These are phyloP conservation scores for Tenthredo amoena DNA, from an alignment of 2,888 invertebrate species.

Conservation along the genomic window DNA sequence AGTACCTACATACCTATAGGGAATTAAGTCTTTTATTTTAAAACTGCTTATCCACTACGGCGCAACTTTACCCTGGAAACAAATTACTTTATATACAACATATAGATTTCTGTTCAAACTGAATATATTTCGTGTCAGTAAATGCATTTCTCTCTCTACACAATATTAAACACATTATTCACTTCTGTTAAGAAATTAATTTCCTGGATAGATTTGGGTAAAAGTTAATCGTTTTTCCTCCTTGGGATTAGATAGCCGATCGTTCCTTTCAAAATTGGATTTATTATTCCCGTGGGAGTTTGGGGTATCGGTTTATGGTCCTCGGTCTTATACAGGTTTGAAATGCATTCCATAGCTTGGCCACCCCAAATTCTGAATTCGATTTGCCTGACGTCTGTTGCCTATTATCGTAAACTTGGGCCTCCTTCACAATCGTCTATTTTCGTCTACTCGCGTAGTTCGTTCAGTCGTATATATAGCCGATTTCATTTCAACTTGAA, in stretches of 20 bases:
- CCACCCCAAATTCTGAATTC: neutral
- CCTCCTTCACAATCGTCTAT: slow-evolving; percentile 16
- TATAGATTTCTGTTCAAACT: too few species aligned
- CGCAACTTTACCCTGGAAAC: neutral
- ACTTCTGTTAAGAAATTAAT: neutral
- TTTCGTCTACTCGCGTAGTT: neutral
- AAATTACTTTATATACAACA: neutral
- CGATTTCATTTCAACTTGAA: neutral
- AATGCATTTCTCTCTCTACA: too few species aligned
- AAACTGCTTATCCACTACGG: neutral
- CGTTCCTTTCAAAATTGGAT: neutral
- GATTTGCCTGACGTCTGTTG: slow-evolving; percentile 10
- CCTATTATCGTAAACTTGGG: neutral
- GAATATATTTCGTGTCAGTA: too few species aligned
- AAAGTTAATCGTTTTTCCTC: neutral
- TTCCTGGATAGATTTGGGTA: neutral
- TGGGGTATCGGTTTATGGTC: neutral
- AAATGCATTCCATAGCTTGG: slow-evolving; percentile 1
- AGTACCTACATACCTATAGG: neutral
- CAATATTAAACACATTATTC: neutral
- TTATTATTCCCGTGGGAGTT: neutral
- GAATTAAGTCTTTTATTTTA: neutral
- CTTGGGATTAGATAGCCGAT: neutral
- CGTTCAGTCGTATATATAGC: neutral
- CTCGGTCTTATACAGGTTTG: neutral